These are phyloP conservation scores for Spheniscus humboldti DNA, from an alignment of 2,797 vertebrate species.

Conservation along the genomic window DNA sequence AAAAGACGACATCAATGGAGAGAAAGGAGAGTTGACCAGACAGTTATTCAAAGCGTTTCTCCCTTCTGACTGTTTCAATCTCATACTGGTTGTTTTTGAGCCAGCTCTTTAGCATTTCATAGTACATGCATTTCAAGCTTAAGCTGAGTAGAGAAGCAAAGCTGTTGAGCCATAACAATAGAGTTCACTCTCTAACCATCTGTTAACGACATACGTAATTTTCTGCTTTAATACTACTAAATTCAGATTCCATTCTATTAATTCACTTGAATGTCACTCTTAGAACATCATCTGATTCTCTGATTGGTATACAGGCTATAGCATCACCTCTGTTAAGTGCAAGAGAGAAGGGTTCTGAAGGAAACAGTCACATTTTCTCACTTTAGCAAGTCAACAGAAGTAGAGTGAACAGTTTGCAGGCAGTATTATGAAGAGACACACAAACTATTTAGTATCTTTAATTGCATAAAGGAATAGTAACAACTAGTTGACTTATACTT, in stretches of 20 bases:
- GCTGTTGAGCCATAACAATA: neutral
- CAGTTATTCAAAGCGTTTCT: neutral
- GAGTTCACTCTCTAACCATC: neutral
- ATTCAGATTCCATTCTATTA: neutral
- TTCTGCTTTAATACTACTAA: neutral
- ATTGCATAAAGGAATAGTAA: neutral
- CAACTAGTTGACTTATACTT: neutral
- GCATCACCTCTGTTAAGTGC: neutral
- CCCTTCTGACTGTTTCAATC: neutral
- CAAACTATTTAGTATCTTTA: neutral
- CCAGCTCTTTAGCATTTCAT: neutral
- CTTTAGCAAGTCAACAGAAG: neutral
- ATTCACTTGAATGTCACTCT: neutral
- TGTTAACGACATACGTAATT: neutral
- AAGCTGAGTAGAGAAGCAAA: neutral
- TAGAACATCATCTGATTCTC: neutral
- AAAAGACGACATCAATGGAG: neutral
- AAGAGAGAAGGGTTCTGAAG: neutral
- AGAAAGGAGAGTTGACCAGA: neutral
- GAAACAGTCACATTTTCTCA: neutral
- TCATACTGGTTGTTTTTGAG: neutral
- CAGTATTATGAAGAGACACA: neutral
- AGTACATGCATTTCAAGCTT: neutral
- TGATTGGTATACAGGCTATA: neutral
- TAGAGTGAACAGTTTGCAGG: neutral